phyloP scores from a whole-genome alignment of 2,113 vertebrate genomes.

The Psophia crepitans region DNA sequence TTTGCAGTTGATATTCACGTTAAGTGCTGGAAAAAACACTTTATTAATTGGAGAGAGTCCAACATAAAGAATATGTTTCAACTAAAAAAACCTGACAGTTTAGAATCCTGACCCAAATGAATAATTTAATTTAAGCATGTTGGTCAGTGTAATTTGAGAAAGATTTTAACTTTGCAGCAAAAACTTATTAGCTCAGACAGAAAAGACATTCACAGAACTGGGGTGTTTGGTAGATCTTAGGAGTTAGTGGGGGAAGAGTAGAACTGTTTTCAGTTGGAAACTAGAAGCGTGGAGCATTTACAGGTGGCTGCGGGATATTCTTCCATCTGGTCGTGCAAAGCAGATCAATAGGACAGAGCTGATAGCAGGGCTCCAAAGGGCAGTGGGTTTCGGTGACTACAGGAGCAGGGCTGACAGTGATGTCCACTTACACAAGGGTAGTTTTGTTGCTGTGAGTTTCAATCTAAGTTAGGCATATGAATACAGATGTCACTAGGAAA shows the following conservation, averaged over 20 bases:
- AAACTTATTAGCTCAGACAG: not conserved
- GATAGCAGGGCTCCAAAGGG: not conserved
- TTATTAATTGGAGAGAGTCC: not conserved
- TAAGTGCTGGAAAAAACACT: not conserved
- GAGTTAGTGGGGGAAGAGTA: not conserved
- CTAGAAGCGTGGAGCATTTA: not conserved
- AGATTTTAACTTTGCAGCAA: not conserved
- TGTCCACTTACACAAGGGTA: not conserved
- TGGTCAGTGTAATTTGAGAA: not conserved
- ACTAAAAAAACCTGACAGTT: not conserved
- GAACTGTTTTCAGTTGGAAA: not conserved
- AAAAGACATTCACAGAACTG: not conserved
- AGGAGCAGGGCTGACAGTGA: not conserved
- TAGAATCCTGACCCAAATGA: not conserved
- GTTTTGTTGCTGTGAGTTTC: not conserved
- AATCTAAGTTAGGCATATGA: not conserved
- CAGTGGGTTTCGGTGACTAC: not conserved
- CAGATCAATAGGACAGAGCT: not conserved
- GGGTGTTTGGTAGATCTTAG: not conserved
- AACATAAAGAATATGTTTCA: not conserved
- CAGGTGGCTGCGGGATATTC: not conserved
- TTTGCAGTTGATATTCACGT: not conserved
- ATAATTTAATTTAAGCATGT: not conserved
- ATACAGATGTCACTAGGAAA: conserved; percentile 44
- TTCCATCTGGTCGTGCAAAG: not conserved